Evolutionary conservation across 2,113 vertebrate species (phyloP), one percentile per base, ranked within the genome.

Genomic region (Emydura subglobosa): DNA sequence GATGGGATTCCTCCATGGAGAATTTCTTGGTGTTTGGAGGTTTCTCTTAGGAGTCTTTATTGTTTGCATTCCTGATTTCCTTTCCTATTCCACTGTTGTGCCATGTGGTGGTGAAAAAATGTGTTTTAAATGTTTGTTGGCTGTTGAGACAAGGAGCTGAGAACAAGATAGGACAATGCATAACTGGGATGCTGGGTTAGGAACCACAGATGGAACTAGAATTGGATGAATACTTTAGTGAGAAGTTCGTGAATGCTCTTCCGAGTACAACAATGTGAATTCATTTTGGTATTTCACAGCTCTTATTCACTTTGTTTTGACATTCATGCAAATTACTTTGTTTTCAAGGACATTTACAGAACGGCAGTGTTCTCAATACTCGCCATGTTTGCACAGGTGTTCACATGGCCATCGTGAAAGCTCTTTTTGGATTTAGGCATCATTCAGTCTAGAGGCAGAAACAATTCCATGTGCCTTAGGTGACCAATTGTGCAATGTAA

Each of bases 341-440:
- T 88, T 94, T 85, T 51, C 34, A 5, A 42, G 83, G 76, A n/a
- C 25, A 7, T 29, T 31, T 47, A 49, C 76, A 86, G 83, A 53
- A 44, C 12, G 59, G 42, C 50, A 53, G 54, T 24, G n/a, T 11
- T n/a, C n/a, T 61, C 16, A 27, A 44, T 1, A 0, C 14, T 59
- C 47, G 54, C 0, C 17, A 34, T 12, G 80, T 84, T 51, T 39
- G 76, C 81, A 93, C 89, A 96, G 96, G 93, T 96, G 95, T 44
- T 89, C 82, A 81, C 81, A 27, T 57, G 83, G 84, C 31, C n/a
- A 68, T 86, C 81, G 2, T 19, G 91, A 79, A 95, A 91, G 61
- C 72, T 90, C 88, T 85, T 89, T 91, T 34, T 91, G 86, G 95
- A 88, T 83, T 55, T 21, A 59, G 4, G 1, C 42, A 42, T 0